phyloP scores from a whole-genome alignment of 92 coral and sea anemone genomes.

The Phymanthus crucifer region DNA sequence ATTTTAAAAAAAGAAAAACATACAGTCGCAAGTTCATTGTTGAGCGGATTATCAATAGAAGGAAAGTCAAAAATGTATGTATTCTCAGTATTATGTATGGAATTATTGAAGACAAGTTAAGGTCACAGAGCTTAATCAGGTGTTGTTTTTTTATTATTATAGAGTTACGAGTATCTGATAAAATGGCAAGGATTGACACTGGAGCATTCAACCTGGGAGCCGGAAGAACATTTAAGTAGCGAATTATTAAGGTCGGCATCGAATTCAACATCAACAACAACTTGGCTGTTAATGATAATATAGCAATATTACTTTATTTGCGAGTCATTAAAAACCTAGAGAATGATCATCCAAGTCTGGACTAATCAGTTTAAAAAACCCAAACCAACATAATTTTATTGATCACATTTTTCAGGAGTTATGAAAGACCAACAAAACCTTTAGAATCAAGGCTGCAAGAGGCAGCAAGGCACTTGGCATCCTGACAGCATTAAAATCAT shows the following conservation, averaged over 20 bases:
- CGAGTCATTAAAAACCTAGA: too few species aligned
- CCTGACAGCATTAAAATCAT: conserved; percentile 39
- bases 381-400: neutral
- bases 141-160: neutral
- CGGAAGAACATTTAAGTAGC: neutral
- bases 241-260: neutral
- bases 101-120: too few species aligned
- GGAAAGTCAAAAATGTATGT: conserved; percentile 9
- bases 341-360: too few species aligned
- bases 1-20: neutral
- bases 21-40: conserved; percentile 1
- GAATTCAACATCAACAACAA: too few species aligned
- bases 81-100: too few species aligned
- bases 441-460: conserved; percentile 34
- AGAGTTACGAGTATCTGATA: neutral
- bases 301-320: too few species aligned
- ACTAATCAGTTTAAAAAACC: neutral
- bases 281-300: too few species aligned
- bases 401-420: conserved; percentile 28
- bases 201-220: neutral
- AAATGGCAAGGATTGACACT: neutral
- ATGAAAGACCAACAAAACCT: conserved; percentile 54
- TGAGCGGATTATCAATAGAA: conserved; percentile 10
- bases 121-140: too few species aligned
- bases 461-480: conserved; percentile 51